Evolutionary conservation across 2,888 invertebrate genomes (phyloP).

Genomic region (Spicauda simplicius): DNA sequence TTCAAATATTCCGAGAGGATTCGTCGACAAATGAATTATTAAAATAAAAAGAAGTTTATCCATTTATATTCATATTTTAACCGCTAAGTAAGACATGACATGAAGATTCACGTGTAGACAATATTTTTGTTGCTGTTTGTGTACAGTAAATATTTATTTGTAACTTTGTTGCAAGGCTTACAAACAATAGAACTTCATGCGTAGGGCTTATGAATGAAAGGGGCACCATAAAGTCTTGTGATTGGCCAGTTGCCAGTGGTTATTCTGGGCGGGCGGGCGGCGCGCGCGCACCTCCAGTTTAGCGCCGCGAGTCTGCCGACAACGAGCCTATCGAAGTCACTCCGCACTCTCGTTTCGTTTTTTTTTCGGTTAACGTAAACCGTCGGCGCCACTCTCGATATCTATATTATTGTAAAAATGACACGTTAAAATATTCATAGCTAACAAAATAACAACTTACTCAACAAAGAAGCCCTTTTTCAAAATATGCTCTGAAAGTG

Average conservation of each 20-base stretch:
- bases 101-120: background rate
- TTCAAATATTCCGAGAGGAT: too few relatives aligned
- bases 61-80: background rate
- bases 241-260: constrained; percentile 71
- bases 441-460: background rate
- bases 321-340: constrained; percentile 44
- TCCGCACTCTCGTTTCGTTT: constrained; percentile 28
- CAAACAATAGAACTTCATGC: constrained; percentile 40
- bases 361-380: constrained; percentile 32
- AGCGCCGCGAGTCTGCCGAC: constrained; percentile 63
- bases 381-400: constrained; percentile 7
- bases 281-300: constrained; percentile 73
- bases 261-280: constrained; percentile 76
- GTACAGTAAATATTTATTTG: constrained; percentile 24
- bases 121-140: constrained; percentile 8
- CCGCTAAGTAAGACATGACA: background rate
- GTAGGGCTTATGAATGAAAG: constrained; percentile 72
- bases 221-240: constrained; percentile 58
- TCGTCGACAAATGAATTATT: too few relatives aligned
- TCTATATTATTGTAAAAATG: constrained; percentile 17
- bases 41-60: too few relatives aligned
- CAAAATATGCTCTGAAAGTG: background rate
- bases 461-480: background rate
- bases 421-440: background rate
- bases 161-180: constrained; percentile 32